Evolutionary conservation across 1,140 invertebrate genomes (phyloP).

Genomic region (Bursaphelenchus mucronatus): DNA sequence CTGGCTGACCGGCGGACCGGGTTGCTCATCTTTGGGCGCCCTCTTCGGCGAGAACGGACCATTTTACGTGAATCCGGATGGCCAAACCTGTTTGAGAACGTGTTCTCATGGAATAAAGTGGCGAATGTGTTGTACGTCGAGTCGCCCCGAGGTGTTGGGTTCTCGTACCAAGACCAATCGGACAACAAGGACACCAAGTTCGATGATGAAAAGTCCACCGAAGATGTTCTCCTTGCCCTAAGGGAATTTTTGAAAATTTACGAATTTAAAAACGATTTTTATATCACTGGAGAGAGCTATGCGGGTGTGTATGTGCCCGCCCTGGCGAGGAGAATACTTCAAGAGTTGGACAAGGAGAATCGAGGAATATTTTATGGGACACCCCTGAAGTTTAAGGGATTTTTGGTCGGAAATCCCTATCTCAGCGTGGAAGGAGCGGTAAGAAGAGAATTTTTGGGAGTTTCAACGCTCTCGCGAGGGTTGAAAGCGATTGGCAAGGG

Average conservation of each 20-base stretch:
- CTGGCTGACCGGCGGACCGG: constrained; percentile 68
- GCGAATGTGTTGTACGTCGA: constrained; percentile 54
- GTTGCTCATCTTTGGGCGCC: constrained; percentile 65
- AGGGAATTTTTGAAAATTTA: constrained; percentile 65
- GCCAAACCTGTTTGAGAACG: constrained; percentile 60
- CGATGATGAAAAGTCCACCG: constrained; percentile 48
- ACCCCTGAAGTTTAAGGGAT: constrained; percentile 27
- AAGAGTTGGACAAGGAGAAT: constrained; percentile 16
- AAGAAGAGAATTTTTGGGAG: constrained; percentile 20
- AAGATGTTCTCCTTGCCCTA: constrained; percentile 64
- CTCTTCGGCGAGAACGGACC: constrained; percentile 66
- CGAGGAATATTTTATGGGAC: neutral
- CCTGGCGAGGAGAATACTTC: constrained; percentile 61
- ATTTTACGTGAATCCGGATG: constrained; percentile 61
- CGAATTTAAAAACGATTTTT: constrained; percentile 62
- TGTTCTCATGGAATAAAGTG: constrained; percentile 58
- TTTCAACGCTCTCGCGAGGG: too few relatives aligned
- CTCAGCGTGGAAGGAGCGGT: constrained; percentile 29
- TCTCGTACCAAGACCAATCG: constrained; percentile 47
- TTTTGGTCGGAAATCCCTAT: constrained; percentile 39
- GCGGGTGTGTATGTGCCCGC: constrained; percentile 63
- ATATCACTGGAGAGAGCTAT: constrained; percentile 63
- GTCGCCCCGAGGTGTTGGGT: constrained; percentile 43
- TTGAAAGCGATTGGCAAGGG: too few relatives aligned
- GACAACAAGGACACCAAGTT: constrained; percentile 13